A percentile compares a stretch with the other conserved stretches of the same genome.
These are phyloP conservation scores for Pseudococcus jackbeardsleyi DNA, from an alignment of 2,888 invertebrate genomes.

Conservation along the genomic window DNA sequence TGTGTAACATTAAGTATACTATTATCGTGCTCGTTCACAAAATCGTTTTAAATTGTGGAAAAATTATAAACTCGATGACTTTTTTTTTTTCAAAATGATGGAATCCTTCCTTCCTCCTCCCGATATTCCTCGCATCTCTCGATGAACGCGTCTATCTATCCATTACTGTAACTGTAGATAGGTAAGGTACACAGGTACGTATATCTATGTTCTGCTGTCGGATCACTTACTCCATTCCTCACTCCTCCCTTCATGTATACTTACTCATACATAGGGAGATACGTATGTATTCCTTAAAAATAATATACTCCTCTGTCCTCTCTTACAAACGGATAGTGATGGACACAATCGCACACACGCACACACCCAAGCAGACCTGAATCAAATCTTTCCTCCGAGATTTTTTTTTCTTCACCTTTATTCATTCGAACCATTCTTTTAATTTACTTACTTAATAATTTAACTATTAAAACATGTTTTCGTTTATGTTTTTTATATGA, in stretches of 20 bases:
- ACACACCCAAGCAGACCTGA: not conserved
- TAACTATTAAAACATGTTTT: slow-evolving; percentile 62
- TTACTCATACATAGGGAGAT: too few relatives aligned
- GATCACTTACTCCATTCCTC: not conserved
- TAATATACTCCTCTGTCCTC: too few relatives aligned
- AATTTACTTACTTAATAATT: slow-evolving; percentile 64
- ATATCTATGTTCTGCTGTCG: too few relatives aligned
- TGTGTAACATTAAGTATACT: not conserved
- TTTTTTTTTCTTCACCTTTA: slow-evolving; percentile 28
- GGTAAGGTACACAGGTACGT: too few relatives aligned
- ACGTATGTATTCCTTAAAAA: too few relatives aligned
- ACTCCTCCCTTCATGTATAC: not conserved
- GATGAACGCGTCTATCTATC: too few relatives aligned
- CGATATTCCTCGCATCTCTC: too few relatives aligned
- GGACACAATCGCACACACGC: too few relatives aligned
- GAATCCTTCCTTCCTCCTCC: not conserved
- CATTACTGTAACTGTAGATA: too few relatives aligned
- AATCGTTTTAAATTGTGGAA: not conserved
- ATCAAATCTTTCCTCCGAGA: slow-evolving; percentile 40
- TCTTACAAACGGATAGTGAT: too few relatives aligned
- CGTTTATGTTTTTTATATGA: slow-evolving; percentile 64
- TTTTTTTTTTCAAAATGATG: not conserved
- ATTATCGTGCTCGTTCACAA: not conserved
- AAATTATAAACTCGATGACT: not conserved
- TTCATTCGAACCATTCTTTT: slow-evolving; percentile 58